Conservation (phyloP, 2,113 vertebrate species). For the Camelus bactrianus region DNA sequence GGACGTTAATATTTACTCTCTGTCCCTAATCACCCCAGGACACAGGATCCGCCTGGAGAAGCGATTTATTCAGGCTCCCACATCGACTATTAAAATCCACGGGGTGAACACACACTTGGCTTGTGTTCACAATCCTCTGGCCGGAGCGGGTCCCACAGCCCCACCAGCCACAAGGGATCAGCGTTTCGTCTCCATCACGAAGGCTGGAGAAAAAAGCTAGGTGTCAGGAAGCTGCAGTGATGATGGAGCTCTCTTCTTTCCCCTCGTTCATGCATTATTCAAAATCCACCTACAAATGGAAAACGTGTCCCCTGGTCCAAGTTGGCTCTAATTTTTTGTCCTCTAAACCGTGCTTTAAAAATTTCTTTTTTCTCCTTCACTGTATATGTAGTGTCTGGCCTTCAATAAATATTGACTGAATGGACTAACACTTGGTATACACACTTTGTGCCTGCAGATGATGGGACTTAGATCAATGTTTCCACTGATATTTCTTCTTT, state of each 20-base stretch:
- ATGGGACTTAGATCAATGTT: background rate
- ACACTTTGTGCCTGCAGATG: background rate
- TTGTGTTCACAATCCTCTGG: background rate
- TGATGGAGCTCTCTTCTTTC: too few relatives aligned
- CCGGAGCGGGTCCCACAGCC: rapidly evolving
- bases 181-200: rapidly evolving
- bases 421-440: background rate
- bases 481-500: background rate
- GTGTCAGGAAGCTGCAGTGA: rapidly evolving
- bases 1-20: rapidly evolving
- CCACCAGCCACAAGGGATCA: too few relatives aligned
- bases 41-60: rapidly evolving
- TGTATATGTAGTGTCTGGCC: background rate
- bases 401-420: background rate
- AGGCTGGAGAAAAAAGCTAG: too few relatives aligned
- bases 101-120: background rate
- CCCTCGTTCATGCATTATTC: background rate
- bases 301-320: background rate
- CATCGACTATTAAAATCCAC: background rate
- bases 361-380: background rate
- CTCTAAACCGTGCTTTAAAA: background rate
- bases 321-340: background rate
- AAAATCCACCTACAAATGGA: background rate
- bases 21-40: rapidly evolving
- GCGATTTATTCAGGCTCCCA: rapidly evolving